Evolutionary conservation across 2,113 vertebrate species (phyloP).

Genomic region (Pangasianodon gigas): DNA sequence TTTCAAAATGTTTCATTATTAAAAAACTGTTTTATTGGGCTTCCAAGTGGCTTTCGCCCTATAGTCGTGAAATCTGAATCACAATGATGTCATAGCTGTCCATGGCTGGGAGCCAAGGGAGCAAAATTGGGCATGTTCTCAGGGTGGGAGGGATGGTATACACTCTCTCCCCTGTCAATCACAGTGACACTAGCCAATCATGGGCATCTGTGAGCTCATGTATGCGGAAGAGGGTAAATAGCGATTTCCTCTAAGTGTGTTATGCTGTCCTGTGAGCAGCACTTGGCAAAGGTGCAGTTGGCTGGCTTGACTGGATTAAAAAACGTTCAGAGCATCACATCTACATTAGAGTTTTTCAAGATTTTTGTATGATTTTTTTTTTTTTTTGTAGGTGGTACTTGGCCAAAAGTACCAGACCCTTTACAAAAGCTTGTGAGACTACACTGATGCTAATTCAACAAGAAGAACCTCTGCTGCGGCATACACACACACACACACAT

Average conservation of each 20-base stretch:
- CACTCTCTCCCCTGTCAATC: not conserved
- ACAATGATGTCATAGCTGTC: not conserved
- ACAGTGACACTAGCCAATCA: not conserved
- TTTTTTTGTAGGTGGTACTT: not conserved
- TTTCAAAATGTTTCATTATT: no score
- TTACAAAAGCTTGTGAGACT: not conserved
- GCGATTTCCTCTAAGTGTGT: not conserved
- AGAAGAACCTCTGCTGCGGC: not conserved
- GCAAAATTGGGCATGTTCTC: not conserved
- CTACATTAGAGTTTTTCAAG: not conserved
- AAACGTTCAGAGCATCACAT: not conserved
- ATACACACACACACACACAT: not conserved
- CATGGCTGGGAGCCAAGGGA: not conserved
- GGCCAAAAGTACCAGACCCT: not conserved
- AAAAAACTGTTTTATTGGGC: not conserved
- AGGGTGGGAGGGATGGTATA: not conserved
- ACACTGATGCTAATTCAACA: conserved; percentile 13
- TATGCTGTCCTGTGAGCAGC: not conserved
- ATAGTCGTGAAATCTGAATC: not conserved
- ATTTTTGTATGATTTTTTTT: no score
- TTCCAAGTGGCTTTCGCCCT: not conserved
- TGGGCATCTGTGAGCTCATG: not conserved
- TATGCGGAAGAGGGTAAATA: not conserved
- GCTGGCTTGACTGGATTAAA: not conserved
- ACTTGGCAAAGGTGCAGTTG: not conserved